Conservation (phyloP, 2,113 vertebrate species). For the Cephalopterus ornatus region DNA sequence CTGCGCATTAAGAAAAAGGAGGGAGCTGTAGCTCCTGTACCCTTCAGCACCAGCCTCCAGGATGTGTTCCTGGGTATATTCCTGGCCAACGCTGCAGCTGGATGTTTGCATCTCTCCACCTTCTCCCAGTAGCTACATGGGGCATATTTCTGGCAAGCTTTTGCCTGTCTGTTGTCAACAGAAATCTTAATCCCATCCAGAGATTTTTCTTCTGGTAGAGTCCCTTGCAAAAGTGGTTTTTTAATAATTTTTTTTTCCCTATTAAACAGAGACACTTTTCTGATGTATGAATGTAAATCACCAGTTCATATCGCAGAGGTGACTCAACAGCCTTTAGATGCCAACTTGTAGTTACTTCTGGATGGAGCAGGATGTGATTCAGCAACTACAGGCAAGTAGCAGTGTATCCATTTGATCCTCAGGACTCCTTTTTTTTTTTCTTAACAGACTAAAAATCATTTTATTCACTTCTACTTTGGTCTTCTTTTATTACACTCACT, state of each 20-base stretch:
- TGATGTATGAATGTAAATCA: not conserved
- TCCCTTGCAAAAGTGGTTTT: not conserved
- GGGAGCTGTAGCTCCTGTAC: not conserved
- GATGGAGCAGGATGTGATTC: conserved; percentile 39
- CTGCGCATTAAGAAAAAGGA: not conserved
- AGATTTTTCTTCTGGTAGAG: not conserved
- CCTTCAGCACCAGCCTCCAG: not conserved
- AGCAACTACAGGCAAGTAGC: not conserved
- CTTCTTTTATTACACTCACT: not conserved
- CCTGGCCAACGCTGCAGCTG: not conserved
- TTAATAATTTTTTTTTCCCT: not conserved
- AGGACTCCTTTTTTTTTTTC: not conserved
- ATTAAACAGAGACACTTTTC: not conserved
- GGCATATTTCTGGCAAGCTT: not conserved
- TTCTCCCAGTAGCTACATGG: not conserved
- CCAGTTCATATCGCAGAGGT: not conserved
- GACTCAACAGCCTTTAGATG: conserved; percentile 26
- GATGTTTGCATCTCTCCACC: not conserved
- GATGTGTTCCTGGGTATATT: not conserved
- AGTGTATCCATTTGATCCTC: not conserved
- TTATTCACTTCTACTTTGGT: not conserved
- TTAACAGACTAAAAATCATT: not conserved
- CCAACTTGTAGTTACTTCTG: conserved; percentile 17
- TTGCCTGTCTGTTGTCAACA: not conserved
- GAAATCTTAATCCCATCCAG: not conserved